Conservation (phyloP, 2,797 vertebrate genomes). For the Channallabes apus region DNA sequence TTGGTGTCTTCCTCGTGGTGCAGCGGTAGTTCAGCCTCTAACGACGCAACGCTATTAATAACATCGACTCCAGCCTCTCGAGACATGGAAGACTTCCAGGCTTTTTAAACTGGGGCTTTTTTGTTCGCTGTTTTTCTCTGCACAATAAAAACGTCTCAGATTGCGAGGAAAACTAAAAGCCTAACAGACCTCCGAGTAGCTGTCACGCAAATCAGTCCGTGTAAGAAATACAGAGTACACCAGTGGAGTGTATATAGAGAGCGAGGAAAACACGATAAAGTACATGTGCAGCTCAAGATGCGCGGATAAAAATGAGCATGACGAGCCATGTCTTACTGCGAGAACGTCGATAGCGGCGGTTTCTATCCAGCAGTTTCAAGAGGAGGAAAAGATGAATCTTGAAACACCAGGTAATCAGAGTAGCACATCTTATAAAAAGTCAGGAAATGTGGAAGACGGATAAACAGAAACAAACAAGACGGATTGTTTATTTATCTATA, state of each 20-base stretch:
- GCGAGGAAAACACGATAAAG: constrained; percentile 29
- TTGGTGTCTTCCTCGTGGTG: constrained; percentile 33
- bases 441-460: not conserved
- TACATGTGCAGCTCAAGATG: constrained; percentile 8
- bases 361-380: not conserved
- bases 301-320: constrained; percentile 8
- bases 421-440: not conserved
- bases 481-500: not conserved
- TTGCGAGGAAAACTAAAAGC: not conserved
- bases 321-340: constrained; percentile 29
- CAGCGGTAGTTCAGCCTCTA: constrained; percentile 53
- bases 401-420: not conserved
- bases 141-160: not conserved
- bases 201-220: constrained; percentile 31
- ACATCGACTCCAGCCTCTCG: constrained; percentile 61
- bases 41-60: constrained; percentile 61
- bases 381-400: not conserved
- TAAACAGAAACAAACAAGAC: not conserved
- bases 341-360: not conserved
- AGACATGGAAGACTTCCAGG: constrained; percentile 52
- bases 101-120: constrained; percentile 17
- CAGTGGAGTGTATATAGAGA: constrained; percentile 13
- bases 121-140: constrained; percentile 36
- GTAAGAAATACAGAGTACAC: constrained; percentile 19
- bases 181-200: not conserved